Conservation (phyloP, 2,113 vertebrate species). For the Willisornis vidua region DNA sequence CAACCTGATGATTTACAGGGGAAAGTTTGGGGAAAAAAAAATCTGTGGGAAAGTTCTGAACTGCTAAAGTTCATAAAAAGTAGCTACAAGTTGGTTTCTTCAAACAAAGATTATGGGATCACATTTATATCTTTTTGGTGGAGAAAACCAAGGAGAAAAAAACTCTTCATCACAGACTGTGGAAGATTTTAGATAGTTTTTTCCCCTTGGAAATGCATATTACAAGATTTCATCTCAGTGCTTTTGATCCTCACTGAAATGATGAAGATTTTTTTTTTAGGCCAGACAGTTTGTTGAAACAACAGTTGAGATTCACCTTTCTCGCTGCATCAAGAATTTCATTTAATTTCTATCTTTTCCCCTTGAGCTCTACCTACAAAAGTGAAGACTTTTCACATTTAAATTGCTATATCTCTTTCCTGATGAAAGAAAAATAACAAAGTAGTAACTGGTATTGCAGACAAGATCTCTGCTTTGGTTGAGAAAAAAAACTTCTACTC, state of each 20-base stretch:
- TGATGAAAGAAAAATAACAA: neutral
- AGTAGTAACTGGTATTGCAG: neutral
- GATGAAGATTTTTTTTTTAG: neutral
- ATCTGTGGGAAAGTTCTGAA: neutral
- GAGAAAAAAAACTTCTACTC: neutral
- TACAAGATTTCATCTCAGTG: neutral
- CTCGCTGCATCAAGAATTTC: neutral
- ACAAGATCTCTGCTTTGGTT: neutral
- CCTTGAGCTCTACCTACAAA: neutral
- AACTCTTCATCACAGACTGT: neutral
- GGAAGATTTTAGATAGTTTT: neutral
- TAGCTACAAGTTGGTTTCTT: neutral
- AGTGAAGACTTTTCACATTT: neutral
- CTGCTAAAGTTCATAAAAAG: neutral
- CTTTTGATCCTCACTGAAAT: slow-evolving; percentile 6
- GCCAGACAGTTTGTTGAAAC: neutral
- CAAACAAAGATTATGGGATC: neutral
- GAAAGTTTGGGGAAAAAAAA: neutral
- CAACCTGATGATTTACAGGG: neutral
- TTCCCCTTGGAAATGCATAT: neutral
- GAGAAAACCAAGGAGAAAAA: neutral
- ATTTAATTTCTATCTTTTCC: neutral
- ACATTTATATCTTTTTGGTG: neutral
- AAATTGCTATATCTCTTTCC: neutral
- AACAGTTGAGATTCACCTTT: neutral